Evolutionary conservation across 2,113 vertebrate genomes (phyloP).

Genomic region (human): DNA sequence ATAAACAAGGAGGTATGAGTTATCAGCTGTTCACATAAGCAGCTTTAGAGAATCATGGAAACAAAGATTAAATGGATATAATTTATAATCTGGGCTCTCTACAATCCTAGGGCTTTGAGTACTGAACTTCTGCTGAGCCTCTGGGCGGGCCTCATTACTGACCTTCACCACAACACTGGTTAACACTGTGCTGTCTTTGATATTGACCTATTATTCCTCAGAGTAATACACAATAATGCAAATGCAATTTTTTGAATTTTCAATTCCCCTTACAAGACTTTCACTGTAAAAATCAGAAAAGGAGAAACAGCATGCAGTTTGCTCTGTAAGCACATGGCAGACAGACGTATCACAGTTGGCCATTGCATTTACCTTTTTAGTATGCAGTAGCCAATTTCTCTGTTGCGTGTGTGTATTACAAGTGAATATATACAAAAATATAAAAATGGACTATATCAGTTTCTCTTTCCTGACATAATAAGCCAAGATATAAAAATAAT

Average conservation of each 20-base stretch:
- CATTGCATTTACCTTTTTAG: neutral
- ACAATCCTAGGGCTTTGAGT: conserved; percentile 1
- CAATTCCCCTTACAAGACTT: neutral
- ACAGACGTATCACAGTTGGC: neutral
- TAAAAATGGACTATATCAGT: neutral
- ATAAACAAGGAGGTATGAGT: conserved; percentile 73
- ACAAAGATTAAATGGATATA: conserved; percentile 57
- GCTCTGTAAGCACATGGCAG: neutral
- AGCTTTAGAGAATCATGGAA: conserved; percentile 66
- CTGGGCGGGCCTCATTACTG: neutral
- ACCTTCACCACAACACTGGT: conserved; percentile 11
- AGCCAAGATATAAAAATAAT: conserved; percentile 51
- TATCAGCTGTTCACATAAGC: conserved; percentile 71
- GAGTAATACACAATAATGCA: neutral
- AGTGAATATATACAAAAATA: neutral
- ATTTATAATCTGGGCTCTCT: conserved; percentile 61
- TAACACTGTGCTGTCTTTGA: neutral
- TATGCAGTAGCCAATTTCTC: neutral
- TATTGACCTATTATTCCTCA: neutral
- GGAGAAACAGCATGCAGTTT: neutral
- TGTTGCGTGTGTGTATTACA: neutral
- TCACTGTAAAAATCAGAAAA: neutral
- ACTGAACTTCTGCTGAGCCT: neutral
- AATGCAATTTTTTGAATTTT: neutral
- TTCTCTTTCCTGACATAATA: conserved; percentile 39